phyloP scores from a whole-genome alignment of 2,888 invertebrate species.

The Gymnoscelis rufifasciata region DNA sequence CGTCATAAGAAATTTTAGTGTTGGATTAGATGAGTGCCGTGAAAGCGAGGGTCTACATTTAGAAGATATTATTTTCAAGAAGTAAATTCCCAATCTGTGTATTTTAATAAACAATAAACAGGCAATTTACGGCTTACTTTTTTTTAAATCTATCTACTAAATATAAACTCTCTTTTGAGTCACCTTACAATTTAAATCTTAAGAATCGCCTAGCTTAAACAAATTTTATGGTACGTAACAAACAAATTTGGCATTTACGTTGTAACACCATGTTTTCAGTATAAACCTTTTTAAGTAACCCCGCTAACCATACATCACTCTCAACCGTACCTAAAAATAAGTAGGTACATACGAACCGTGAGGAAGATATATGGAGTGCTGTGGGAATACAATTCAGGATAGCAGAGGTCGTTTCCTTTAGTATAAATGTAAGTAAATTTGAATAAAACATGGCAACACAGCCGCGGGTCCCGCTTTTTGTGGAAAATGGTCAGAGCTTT shows the following conservation, averaged over 20 bases:
- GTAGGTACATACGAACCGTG: conserved; percentile 51
- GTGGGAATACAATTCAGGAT: conserved; percentile 73
- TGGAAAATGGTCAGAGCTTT: conserved; percentile 20
- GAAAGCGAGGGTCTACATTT: too few relatives aligned
- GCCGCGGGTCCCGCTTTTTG: conserved; percentile 30
- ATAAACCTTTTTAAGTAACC: conserved; percentile 8
- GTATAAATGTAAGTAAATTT: conserved; percentile 79
- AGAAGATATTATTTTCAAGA: too few relatives aligned
- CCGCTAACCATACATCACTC: conserved; percentile 17
- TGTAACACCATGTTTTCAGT: background rate
- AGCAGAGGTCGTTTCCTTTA: conserved; percentile 75
- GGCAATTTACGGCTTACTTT: too few relatives aligned
- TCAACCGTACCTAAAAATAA: conserved; percentile 55
- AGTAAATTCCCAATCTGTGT: too few relatives aligned
- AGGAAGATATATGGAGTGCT: conserved; percentile 76
- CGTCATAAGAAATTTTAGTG: too few relatives aligned
- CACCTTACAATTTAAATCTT: too few relatives aligned
- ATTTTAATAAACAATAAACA: too few relatives aligned
- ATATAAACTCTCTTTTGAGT: too few relatives aligned
- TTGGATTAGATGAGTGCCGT: too few relatives aligned
- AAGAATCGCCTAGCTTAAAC: too few relatives aligned
- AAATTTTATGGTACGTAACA: too few relatives aligned
- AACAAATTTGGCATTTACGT: background rate
- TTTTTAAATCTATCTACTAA: too few relatives aligned
- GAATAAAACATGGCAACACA: conserved; percentile 71